Conservation (phyloP, 2,888 invertebrate genomes). For the Philopedon plagiatum region DNA sequence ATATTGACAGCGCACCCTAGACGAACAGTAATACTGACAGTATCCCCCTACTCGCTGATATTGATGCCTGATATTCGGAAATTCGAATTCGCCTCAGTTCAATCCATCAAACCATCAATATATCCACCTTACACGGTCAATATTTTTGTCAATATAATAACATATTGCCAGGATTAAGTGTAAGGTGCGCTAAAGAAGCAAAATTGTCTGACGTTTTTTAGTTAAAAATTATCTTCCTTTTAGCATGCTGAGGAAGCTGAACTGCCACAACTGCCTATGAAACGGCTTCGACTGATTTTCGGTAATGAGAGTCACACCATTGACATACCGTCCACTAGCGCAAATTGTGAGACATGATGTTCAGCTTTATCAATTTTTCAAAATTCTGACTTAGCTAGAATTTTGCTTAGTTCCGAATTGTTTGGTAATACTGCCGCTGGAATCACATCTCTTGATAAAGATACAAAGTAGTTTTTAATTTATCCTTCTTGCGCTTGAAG, state of each 20-base stretch:
- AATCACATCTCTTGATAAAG: neutral
- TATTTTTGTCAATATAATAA: too few relatives aligned
- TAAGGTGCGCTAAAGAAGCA: too few relatives aligned
- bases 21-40: too few relatives aligned
- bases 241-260: conserved; percentile 63
- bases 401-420: neutral
- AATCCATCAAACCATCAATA: too few relatives aligned
- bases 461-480: neutral
- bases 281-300: conserved; percentile 88
- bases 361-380: conserved; percentile 17
- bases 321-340: conserved; percentile 84
- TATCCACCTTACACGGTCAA: too few relatives aligned
- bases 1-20: too few relatives aligned
- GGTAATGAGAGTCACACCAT: conserved; percentile 92
- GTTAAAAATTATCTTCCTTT: neutral
- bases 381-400: conserved; percentile 1
- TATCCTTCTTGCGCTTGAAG: neutral
- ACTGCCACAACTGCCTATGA: conserved; percentile 79
- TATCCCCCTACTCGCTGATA: too few relatives aligned
- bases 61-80: too few relatives aligned
- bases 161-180: too few relatives aligned
- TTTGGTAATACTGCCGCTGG: neutral
- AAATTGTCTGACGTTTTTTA: too few relatives aligned
- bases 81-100: too few relatives aligned
- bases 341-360: conserved; percentile 63